phyloP scores from a whole-genome alignment of 2,113 vertebrate genomes.

The Erythrolamprus reginae region DNA sequence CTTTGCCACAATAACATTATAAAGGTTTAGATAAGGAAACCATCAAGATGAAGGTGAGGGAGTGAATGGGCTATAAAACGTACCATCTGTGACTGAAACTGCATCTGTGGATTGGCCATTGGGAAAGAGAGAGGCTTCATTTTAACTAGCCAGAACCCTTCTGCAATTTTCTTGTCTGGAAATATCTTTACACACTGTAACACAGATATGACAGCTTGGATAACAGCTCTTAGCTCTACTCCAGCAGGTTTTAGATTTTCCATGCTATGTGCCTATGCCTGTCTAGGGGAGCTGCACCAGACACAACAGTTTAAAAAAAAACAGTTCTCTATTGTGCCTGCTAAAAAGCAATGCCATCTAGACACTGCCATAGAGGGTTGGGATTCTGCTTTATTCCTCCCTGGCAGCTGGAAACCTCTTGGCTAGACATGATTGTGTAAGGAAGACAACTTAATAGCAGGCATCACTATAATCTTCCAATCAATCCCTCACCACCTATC shows the following conservation, averaged over 20 bases:
- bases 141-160: constrained; percentile 64
- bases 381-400: constrained; percentile 10
- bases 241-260: constrained; percentile 66
- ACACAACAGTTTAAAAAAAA: constrained; percentile 61
- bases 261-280: constrained; percentile 59
- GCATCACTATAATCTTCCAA: background rate
- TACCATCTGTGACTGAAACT: constrained; percentile 57
- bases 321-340: constrained; percentile 44
- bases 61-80: constrained; percentile 34
- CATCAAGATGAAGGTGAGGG: constrained; percentile 37
- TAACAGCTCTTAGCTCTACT: constrained; percentile 67
- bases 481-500: background rate
- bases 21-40: constrained; percentile 15
- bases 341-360: constrained; percentile 47
- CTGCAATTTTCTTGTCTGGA: constrained; percentile 69
- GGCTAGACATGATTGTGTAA: background rate
- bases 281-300: constrained; percentile 64
- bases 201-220: constrained; percentile 69
- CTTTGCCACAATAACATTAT: background rate
- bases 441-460: background rate
- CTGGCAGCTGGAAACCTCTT: background rate
- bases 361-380: constrained; percentile 12
- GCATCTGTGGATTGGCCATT: constrained; percentile 54
- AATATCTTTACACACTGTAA: constrained; percentile 71
- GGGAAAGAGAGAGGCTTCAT: constrained; percentile 61